A percentile compares a stretch with the other conserved stretches of the same genome.
phyloP scores from a whole-genome alignment of 2,797 vertebrate genomes.

The Sebastes vulpes region DNA sequence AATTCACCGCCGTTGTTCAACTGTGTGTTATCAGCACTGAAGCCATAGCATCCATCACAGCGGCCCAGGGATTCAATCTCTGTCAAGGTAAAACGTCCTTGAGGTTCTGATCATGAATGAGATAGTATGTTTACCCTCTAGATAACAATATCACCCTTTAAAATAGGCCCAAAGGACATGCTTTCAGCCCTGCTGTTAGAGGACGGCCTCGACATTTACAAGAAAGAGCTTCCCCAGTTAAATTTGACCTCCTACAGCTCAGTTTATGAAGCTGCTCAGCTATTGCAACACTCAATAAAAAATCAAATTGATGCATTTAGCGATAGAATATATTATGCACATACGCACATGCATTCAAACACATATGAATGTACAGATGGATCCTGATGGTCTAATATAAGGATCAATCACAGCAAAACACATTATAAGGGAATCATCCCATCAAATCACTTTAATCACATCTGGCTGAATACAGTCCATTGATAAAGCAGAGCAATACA shows the following conservation, averaged over 20 bases:
- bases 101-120: slow-evolving; percentile 57
- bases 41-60: slow-evolving; percentile 47
- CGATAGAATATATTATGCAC: background rate
- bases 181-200: slow-evolving; percentile 29
- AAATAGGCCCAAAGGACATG: slow-evolving; percentile 20
- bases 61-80: slow-evolving; percentile 46
- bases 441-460: slow-evolving; percentile 15
- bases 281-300: background rate
- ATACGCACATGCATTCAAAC: background rate
- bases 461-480: background rate
- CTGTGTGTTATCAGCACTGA: slow-evolving; percentile 38
- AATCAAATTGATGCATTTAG: too few species aligned
- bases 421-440: background rate
- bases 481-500: background rate
- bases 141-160: slow-evolving; percentile 56
- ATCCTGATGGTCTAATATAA: background rate
- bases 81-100: slow-evolving; percentile 60
- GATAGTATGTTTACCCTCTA: slow-evolving; percentile 68
- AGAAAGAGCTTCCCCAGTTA: slow-evolving; percentile 6
- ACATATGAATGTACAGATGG: background rate
- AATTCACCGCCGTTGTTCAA: slow-evolving; percentile 11
- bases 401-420: background rate
- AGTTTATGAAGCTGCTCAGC: background rate
- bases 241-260: background rate
- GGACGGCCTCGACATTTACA: slow-evolving; percentile 10